Percentiles rank a stretch among this genome's conserved stretches.
Evolutionary conservation across 2,888 invertebrate genomes (phyloP).

Genomic region (Lathronympha strigana): DNA sequence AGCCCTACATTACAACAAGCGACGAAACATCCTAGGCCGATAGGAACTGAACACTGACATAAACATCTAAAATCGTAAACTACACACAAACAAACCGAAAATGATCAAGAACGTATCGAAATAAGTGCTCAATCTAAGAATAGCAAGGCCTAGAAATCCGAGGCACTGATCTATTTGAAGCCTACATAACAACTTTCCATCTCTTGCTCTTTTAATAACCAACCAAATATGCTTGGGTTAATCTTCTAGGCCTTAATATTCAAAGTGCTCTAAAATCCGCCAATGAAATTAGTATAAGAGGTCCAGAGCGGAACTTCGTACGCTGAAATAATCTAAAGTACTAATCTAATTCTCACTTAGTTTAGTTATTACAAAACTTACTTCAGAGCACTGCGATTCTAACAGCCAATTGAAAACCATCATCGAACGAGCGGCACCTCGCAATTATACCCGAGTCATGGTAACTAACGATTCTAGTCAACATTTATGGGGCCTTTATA

Average conservation of each 20-base stretch:
- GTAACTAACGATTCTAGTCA: slow-evolving; percentile 39
- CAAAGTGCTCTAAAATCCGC: slow-evolving; percentile 58
- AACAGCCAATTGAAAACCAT: slow-evolving; percentile 63
- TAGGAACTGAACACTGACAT: slow-evolving; percentile 76
- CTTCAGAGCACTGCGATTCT: slow-evolving; percentile 61
- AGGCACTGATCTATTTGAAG: too few relatives aligned
- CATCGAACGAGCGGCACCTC: slow-evolving; percentile 33
- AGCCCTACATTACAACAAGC: slow-evolving; percentile 68
- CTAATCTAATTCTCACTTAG: slow-evolving; percentile 73
- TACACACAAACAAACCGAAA: slow-evolving; percentile 51
- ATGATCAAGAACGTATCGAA: slow-evolving; percentile 54
- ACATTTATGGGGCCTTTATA: slow-evolving; percentile 37
- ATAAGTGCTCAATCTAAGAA: slow-evolving; percentile 54
- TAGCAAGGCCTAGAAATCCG: background rate
- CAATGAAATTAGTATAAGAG: slow-evolving; percentile 52
- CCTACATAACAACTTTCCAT: too few relatives aligned
- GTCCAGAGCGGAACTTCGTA: slow-evolving; percentile 50
- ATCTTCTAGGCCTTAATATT: slow-evolving; percentile 6
- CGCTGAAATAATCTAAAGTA: slow-evolving; percentile 55
- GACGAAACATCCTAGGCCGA: slow-evolving; percentile 77
- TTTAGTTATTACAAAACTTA: slow-evolving; percentile 68
- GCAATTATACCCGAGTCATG: slow-evolving; percentile 8
- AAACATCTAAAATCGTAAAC: slow-evolving; percentile 53
- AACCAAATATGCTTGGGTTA: background rate
- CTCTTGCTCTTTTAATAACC: background rate